Base-by-base conservation (phyloP, 2,113 vertebrate species). In the Aplodontia rufa region DNA sequence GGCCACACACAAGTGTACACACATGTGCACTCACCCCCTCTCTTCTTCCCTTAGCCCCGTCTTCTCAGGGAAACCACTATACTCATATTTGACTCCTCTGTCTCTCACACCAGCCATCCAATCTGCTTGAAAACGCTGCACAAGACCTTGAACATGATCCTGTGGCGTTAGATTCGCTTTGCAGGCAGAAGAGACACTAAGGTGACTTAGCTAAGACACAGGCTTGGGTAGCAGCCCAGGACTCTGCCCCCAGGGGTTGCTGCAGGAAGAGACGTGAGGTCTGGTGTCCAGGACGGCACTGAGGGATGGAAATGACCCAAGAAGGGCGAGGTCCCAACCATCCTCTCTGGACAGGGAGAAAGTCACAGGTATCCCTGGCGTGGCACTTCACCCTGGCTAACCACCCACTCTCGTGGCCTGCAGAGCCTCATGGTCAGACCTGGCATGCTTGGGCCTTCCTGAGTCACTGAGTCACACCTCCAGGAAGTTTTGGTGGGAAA, bases 161-260 rank as follows among this genome's bases (percentile, higher is more conserved):
- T 0, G 0, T 19, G 32, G 49, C 1, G 3, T 8, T 24, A 3
- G 32, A 5, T 90, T n/a, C 5, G 28, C 2, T 47, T 55, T 11
- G 6, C 10, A 2, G 66, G 22, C 75, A n/a, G 42, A 62, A 32
- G 24, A 53, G 24, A 13, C 16, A 5, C 35, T 20, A 47, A 28
- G 22, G 9, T 4, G 28, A 9, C 6, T 6, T 62, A 60, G 51
- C 40, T 22, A 4, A n/a, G 26, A 19, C 7, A 19, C 22, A 10
- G 47, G 14, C 66, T 58, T 53, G 22, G 35, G 11, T 16, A 37
- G 55, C 42, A 40, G 13, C 86, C 53, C 45, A 4, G 20, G 60
- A n/a, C 28, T 45, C n/a, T 45, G 71, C 6, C n/a, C 24, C 37
- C 42, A 75, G 28, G 17, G 53, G 49, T 30, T 13, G 14, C 58